phyloP scores from a whole-genome alignment of 2,797 vertebrate genomes.

The Sarcoramphus papa region DNA sequence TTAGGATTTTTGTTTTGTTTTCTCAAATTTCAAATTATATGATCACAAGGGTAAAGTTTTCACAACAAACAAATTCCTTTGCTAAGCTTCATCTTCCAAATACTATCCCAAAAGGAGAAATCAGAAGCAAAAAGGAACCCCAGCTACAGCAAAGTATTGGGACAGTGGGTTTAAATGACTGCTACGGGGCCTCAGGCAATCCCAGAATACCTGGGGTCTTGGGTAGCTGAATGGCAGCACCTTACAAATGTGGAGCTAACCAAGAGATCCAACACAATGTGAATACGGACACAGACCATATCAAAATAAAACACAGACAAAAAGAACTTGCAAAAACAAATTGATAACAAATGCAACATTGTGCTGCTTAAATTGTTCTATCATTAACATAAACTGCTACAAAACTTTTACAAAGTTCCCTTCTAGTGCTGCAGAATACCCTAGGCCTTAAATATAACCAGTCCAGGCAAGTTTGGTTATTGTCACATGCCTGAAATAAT shows the following conservation, averaged over 20 bases:
- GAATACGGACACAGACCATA: neutral
- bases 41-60: neutral
- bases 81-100: neutral
- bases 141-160: neutral
- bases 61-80: neutral
- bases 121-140: neutral
- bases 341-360: neutral
- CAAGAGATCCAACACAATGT: neutral
- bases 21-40: neutral
- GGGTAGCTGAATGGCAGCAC: neutral
- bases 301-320: neutral
- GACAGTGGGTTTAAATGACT: neutral
- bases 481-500: neutral
- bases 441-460: neutral
- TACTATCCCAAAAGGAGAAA: neutral
- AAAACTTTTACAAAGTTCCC: neutral
- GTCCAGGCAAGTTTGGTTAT: neutral
- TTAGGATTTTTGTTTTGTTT: neutral
- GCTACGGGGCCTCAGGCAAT: neutral
- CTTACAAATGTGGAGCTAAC: neutral
- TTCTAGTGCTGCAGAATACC: neutral
- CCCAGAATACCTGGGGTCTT: neutral
- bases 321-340: neutral
- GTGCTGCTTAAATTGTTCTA: neutral
- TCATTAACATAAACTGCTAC: neutral